Evolutionary conservation across 2,113 vertebrate genomes (phyloP), one percentile per base, ranked within the genome.

Genomic region (Corythoichthys intestinalis): DNA sequence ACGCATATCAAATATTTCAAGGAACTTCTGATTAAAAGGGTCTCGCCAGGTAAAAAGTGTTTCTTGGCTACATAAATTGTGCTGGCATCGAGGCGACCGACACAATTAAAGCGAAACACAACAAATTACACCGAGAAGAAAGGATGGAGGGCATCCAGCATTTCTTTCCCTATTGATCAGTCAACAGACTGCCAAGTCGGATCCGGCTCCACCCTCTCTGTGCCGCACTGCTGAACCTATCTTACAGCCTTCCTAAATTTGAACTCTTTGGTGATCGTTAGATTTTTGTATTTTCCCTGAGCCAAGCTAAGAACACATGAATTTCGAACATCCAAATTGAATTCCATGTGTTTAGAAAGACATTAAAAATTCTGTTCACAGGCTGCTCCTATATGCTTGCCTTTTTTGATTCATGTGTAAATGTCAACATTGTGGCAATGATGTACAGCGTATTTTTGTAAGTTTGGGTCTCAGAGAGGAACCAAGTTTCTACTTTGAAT

Each of bases 1-100:
- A 68, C 69, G 63, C 69, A 72, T 84, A 47, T 80, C 66, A 75
- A 66, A 86, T 86, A 89, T 78, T 79, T 84, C 79, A 85, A 73
- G 59, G 61, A 47, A 83, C 75, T 86, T 8, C 73, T 77, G 54
- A 71, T 63, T 44, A 71, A 71, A 50, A 75, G 65, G 14, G 58
- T 82, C 73, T 62, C 13, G 71, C 77, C 63, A 50, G 83, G 74
- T 48, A 17, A 4, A 80, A 79, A 71, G 53, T 9, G 28, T 76
- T 78, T 71, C 66, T 80, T 84, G 53, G n/a, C 77, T 73, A 85
- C 67, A n/a, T 8, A 28, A 56, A 56, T 56, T 10, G 20, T 28
- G 9, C 4, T 34, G 53, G 28, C 53, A 34, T 56, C 53, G 20
- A 9, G 9, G 41, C 41, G 9, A 8, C 41, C 9, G 14, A 50